Percentiles rank a stretch among this genome's conserved stretches.
Conservation (phyloP, 2,113 vertebrate species). For the Salminus brasiliensis region DNA sequence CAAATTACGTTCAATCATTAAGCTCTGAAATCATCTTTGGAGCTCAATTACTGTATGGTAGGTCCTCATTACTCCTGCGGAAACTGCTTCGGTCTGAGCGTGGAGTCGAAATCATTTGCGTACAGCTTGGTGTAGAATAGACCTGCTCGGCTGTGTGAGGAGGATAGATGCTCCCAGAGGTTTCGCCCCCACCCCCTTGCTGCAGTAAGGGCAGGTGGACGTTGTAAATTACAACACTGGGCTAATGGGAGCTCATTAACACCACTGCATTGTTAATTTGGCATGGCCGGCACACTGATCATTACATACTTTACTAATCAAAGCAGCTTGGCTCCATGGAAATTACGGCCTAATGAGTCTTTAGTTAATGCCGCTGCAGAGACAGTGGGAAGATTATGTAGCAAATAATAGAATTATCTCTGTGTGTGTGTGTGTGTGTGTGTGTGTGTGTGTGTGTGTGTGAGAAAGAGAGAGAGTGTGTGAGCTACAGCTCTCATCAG, state of each 20-base stretch:
- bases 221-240: slow-evolving; percentile 76
- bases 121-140: background rate
- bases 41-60: background rate
- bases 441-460: no score
- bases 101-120: background rate
- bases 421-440: background rate
- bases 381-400: slow-evolving; percentile 28
- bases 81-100: background rate
- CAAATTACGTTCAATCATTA: slow-evolving; percentile 12
- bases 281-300: slow-evolving; percentile 79
- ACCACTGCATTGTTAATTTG: slow-evolving; percentile 83
- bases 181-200: background rate
- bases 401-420: slow-evolving; percentile 43
- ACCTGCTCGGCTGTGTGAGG: background rate
- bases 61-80: background rate
- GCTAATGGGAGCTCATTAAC: slow-evolving; percentile 84
- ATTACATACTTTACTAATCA: slow-evolving; percentile 82
- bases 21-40: background rate
- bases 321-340: slow-evolving; percentile 62
- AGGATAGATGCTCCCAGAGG: slow-evolving; percentile 27
- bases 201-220: slow-evolving; percentile 65
- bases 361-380: slow-evolving; percentile 37
- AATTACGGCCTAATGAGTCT: slow-evolving; percentile 59
- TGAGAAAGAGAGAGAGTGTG: no score
- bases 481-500: background rate